Base-by-base conservation (phyloP, 2,113 vertebrate genomes). In the Progne subis region DNA sequence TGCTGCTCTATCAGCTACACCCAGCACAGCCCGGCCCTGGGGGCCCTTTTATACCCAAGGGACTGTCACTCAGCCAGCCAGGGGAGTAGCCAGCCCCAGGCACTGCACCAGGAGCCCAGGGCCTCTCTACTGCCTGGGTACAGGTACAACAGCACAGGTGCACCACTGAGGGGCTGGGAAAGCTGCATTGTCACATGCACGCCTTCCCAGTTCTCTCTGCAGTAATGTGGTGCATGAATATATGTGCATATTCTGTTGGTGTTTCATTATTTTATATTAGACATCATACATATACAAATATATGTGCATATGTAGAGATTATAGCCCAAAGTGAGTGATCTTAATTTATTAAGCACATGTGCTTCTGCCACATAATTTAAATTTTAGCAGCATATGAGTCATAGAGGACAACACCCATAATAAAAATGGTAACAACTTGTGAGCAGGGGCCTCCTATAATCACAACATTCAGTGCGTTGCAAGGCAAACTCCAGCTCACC, bases 61-160 rank as follows among this genome's bases (percentile, higher is more conserved):
- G 39, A 25, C 52, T 31, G 57, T 77, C 86, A 92, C 70, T 18
- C 72, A 64, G 69, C n/a, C 75, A 88, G 87, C 44, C n/a, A 71
- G 44, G 95, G 97, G 97, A 71, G 90, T 97, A 87, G 77, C 96
- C 94, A 86, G 43, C 65, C 78, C 56, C 81, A 15, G 77, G 81
- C 64, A 15, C 9, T 60, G 47, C 49, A 18, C 37, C 17, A 16
- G 70, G 18, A 75, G 53, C 60, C n/a, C n/a, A 60, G 75, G 32
- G 53, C 49, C 29, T 31, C 1, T 31, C 46, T 9, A 4, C 34
- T 70, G 61, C 74, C 95, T 56, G 32, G 3, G 13, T 6, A 3
- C 31, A 50, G 52, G 26, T 18, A 8, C 39, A 31, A 2, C 28
- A 83, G 65, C 60, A 84, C 43, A 39, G 70, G 41, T 44, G 47